Evolutionary conservation across 2,797 vertebrate genomes (phyloP).

Genomic region (Pyrrhura leucotis): DNA sequence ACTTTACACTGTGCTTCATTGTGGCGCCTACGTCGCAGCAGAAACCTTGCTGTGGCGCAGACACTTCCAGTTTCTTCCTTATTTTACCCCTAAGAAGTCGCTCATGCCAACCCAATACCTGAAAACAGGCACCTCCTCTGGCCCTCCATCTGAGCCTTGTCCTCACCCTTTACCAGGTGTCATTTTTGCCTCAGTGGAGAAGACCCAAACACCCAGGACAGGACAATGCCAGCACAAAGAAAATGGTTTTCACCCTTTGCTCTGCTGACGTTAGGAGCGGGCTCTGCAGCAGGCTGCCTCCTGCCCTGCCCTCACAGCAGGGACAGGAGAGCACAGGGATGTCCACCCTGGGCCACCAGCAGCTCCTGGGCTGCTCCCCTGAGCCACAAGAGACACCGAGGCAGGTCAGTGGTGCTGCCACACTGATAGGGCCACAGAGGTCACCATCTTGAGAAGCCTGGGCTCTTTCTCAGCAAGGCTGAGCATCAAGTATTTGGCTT

Average conservation of each 20-base stretch:
- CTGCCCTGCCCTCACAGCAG: background rate
- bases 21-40: background rate
- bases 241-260: background rate
- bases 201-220: background rate
- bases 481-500: background rate
- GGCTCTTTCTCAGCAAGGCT: background rate
- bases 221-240: background rate
- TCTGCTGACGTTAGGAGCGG: rapidly evolving
- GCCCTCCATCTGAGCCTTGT: background rate
- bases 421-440: rapidly evolving
- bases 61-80: background rate
- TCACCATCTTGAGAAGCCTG: background rate
- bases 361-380: background rate
- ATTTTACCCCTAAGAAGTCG: background rate
- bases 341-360: background rate
- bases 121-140: background rate
- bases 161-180: background rate
- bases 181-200: background rate
- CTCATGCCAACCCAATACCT: background rate
- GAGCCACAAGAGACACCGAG: background rate
- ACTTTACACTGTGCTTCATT: rapidly evolving
- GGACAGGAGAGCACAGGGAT: background rate
- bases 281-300: background rate
- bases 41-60: background rate
- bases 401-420: background rate